Conservation (phyloP, 2,888 invertebrate species). For the Drosophila lacicola region DNA sequence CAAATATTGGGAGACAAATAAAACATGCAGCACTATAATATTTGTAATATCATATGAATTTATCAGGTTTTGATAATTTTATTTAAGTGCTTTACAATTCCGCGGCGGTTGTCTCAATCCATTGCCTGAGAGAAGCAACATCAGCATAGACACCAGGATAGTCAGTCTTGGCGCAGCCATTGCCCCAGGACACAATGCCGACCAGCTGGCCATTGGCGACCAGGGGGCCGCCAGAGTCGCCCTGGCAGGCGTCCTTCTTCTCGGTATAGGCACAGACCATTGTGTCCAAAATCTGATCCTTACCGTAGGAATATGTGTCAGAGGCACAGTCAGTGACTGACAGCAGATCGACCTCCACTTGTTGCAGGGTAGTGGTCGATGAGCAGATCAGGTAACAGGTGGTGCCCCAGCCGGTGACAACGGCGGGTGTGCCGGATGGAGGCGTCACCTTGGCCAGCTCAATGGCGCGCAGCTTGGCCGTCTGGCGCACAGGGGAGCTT, state of each 20-base stretch:
- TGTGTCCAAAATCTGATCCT: slow-evolving; percentile 52
- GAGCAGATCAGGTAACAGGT: slow-evolving; percentile 66
- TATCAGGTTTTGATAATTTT: slow-evolving; percentile 4
- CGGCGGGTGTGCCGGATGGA: slow-evolving; percentile 68
- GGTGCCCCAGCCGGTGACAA: slow-evolving; percentile 84
- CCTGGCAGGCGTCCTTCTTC: slow-evolving; percentile 83
- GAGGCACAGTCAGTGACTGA: slow-evolving; percentile 33
- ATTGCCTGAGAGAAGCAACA: slow-evolving; percentile 61
- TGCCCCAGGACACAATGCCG: slow-evolving; percentile 85
- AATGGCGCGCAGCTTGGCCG: slow-evolving; percentile 63
- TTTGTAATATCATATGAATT: neutral
- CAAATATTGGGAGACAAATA: too few relatives aligned
- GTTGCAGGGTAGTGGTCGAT: slow-evolving; percentile 49
- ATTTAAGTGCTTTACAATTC: slow-evolving; percentile 49
- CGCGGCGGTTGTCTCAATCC: slow-evolving; percentile 57
- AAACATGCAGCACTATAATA: too few relatives aligned
- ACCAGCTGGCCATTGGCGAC: slow-evolving; percentile 68
- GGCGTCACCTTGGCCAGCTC: slow-evolving; percentile 69
- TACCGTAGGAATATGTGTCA: slow-evolving; percentile 55
- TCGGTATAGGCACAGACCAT: slow-evolving; percentile 82
- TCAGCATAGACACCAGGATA: slow-evolving; percentile 84
- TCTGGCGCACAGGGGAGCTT: slow-evolving; percentile 65
- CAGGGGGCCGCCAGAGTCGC: slow-evolving; percentile 85
- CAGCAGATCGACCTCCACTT: slow-evolving; percentile 66
- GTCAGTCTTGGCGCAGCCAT: slow-evolving; percentile 74